Base-by-base conservation (phyloP, 2,888 invertebrate genomes). In the Diaprepes abbreviatus region DNA sequence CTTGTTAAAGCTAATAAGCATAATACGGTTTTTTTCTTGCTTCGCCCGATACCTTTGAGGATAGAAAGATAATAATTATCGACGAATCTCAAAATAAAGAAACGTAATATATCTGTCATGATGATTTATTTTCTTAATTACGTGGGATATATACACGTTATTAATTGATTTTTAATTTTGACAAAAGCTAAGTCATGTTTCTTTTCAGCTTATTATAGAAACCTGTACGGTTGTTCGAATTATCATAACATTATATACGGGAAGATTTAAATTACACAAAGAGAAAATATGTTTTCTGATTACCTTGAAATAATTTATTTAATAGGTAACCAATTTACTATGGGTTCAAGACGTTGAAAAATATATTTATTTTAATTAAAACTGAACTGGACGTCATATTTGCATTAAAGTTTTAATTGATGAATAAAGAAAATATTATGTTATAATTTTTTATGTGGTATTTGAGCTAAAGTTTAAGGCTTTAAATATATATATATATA, bases 1-100 rank as follows among this genome's bases (percentile, higher is more conserved):
- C 79, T 77, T 78, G 78, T 78, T 78, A 74, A 75, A 73, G 72
- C 75, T 78, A 78, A 78, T 77, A 77, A 76, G 78, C 74, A 74
- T 71, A 73, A 73, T 73, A 71, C 70, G 63, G 66, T 69, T 75
- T 74, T 77, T 68, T 57, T 63, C 28, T 48, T 33, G 14, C 40
- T 28, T 59, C 64, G 67, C 67, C 55, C 67, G 63, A 63, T 64
- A 64, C 68, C 71, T 71, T 70, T 72, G 66, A 70, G 70, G 72
- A 72, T 72, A 72, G 66, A 72, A 72, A 70, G 72, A 73, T 73
- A 71, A 73, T 73, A 71, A 73, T 73, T 71, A 68, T 71, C 71
- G 66, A 71, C 60, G 66, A 71, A 73, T 67, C 70, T 70, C 55
- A 71, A 73, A 73, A 71, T 67, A 71, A 69, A 70, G 71, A 73